Percentiles rank a stretch among this genome's conserved stretches.
These are phyloP conservation scores for Reticulitermes speratus DNA, from an alignment of 1,140 invertebrate species.

Conservation along the genomic window DNA sequence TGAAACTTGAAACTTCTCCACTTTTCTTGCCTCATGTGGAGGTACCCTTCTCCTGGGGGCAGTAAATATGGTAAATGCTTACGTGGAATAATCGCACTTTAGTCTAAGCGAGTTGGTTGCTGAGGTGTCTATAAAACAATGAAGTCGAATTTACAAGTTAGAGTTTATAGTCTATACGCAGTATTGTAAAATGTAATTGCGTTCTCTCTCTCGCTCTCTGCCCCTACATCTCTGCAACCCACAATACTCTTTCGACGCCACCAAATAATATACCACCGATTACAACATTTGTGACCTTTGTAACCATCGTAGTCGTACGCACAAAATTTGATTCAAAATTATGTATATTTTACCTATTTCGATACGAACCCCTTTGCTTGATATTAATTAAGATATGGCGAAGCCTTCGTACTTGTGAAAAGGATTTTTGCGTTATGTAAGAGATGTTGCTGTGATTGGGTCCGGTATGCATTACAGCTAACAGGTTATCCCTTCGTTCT, in stretches of 20 bases:
- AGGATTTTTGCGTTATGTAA: background rate
- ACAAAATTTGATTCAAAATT: background rate
- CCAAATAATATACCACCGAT: background rate
- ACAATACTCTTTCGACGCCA: background rate
- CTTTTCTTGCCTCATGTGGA: background rate
- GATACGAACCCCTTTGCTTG: background rate
- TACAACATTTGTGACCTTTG: background rate
- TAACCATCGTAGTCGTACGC: background rate
- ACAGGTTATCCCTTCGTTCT: too few relatives aligned
- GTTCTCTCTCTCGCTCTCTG: background rate
- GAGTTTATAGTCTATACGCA: background rate
- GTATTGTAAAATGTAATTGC: constrained; percentile 11
- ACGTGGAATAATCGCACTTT: background rate
- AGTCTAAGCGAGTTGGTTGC: background rate
- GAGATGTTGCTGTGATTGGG: too few relatives aligned
- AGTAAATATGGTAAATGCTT: background rate
- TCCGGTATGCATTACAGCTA: too few relatives aligned
- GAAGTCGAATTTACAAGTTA: background rate
- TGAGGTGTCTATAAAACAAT: constrained; percentile 8
- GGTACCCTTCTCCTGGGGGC: background rate
- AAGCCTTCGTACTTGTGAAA: too few relatives aligned
- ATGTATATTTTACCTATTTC: background rate
- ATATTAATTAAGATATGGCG: background rate
- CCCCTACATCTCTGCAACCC: background rate
- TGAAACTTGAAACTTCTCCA: background rate